These are phyloP conservation scores for Palaemon carinicauda DNA, from an alignment of 1,140 invertebrate species.

Conservation along the genomic window DNA sequence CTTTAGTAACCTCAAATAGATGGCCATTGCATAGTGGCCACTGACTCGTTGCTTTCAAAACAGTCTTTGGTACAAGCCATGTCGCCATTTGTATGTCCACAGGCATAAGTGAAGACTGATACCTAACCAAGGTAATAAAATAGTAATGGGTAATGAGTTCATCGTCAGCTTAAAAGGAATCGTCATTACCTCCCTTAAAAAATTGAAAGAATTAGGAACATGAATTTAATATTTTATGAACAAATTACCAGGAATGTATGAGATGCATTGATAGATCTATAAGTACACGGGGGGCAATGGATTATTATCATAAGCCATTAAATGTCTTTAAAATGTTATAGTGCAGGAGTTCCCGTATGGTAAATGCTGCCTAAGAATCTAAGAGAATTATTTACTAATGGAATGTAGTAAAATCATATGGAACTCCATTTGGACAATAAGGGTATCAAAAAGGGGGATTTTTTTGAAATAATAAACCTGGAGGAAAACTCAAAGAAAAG, in stretches of 20 bases:
- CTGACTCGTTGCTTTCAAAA: conserved; percentile 20
- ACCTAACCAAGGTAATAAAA: conserved; percentile 2
- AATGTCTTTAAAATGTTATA: too few relatives aligned
- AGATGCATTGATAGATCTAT: too few relatives aligned
- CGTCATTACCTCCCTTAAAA: conserved; percentile 7
- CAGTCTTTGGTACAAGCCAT: conserved; percentile 50
- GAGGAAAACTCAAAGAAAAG: not conserved
- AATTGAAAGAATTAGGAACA: conserved; percentile 51
- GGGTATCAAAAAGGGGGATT: too few relatives aligned
- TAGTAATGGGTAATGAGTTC: not conserved
- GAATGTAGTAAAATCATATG: too few relatives aligned
- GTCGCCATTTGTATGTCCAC: not conserved
- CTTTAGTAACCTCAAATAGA: too few relatives aligned
- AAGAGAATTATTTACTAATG: too few relatives aligned
- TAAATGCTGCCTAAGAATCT: too few relatives aligned
- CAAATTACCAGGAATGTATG: not conserved
- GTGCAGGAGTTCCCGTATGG: too few relatives aligned
- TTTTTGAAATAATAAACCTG: too few relatives aligned
- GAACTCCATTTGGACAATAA: too few relatives aligned
- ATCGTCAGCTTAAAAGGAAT: conserved; percentile 14
- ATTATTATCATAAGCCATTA: too few relatives aligned
- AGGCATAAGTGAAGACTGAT: conserved; percentile 21
- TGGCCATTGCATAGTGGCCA: not conserved
- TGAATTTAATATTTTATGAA: not conserved
- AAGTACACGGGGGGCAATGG: too few relatives aligned